Base-by-base conservation (phyloP, 30 jellyfish, hydroid and myxozoan genomes). In the Mastigias papua region DNA sequence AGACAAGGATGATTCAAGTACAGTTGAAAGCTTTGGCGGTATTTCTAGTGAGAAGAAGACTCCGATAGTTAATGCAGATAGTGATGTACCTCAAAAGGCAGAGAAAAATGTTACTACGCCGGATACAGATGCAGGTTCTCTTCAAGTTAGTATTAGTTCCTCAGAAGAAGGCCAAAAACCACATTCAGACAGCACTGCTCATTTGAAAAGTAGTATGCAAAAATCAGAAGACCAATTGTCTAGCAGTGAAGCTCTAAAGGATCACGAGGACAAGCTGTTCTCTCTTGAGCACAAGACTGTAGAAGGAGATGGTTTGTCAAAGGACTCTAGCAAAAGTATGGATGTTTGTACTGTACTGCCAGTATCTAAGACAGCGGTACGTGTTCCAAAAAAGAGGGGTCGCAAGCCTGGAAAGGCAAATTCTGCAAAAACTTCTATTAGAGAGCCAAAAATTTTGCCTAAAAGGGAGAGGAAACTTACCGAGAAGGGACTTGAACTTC, bases 401-500 rank as follows among this genome's bases (percentile, higher is more conserved):
- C 67, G 67, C 27, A 69, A 69, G 80, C 62, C 57, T 1, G 80
- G 57, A 6, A 48, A 28, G 20, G 2, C 21, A 1, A 72, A 34
- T 15, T 17, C 68, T 13, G 35, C 15, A 3, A 72, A 60, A 49
- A 72, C 34, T 21, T 35, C 67, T 34, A 25, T 34, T 17, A 70
- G 69, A 31, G 79, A 57, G 89, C 63, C 71, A 0, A 78, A 78
- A 65, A 74, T 74, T 11, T 60, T 68, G 35, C 92, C 92, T 25
- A 49, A 66, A 50, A 81, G 92, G 19, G 92, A 82, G 57, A 31
- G 92, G 28, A 67, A 69, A 49, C 84, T 82, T 9, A 82, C 92
- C 22, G 92, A 82, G 64, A 82, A 82, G 34, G 92, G 92, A 22
- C 84, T 82, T 23, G 92, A 82, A 46, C 81, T 82, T 23, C 48